phyloP scores from a whole-genome alignment of 2,797 vertebrate genomes.

The Poecilia gillii region DNA sequence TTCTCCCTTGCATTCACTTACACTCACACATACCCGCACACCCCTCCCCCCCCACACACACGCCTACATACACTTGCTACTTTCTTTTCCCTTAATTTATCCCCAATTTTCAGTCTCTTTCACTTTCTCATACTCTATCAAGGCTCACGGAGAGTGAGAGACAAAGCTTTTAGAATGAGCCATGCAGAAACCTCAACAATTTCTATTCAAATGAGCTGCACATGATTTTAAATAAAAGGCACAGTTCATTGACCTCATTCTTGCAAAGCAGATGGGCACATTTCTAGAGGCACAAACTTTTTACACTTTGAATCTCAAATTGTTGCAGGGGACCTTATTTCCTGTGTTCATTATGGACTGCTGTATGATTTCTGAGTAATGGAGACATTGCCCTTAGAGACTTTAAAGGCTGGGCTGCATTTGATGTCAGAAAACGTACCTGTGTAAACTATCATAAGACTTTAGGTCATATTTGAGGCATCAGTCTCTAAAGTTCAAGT shows the following conservation, averaged over 20 bases:
- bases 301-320: constrained; percentile 35
- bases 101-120: constrained; percentile 51
- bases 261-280: constrained; percentile 36
- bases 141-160: constrained; percentile 54
- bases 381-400: constrained; percentile 53
- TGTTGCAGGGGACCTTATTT: constrained; percentile 58
- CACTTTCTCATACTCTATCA: constrained; percentile 45
- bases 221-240: constrained; percentile 54
- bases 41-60: not conserved
- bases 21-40: not conserved
- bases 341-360: constrained; percentile 54
- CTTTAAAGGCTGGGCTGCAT: constrained; percentile 38
- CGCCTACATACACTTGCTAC: not conserved
- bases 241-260: constrained; percentile 67
- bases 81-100: constrained; percentile 59
- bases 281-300: constrained; percentile 60
- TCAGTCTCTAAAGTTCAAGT: constrained; percentile 36
- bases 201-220: constrained; percentile 74
- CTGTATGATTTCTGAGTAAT: constrained; percentile 53
- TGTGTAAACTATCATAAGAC: constrained; percentile 16
- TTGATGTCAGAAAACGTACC: constrained; percentile 50
- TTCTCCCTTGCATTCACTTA: constrained; percentile 40
- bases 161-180: constrained; percentile 69
- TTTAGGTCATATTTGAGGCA: constrained; percentile 34
- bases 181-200: constrained; percentile 57